Percentiles rank a stretch among this genome's conserved stretches.
Evolutionary conservation across 2,797 vertebrate species (phyloP).

Genomic region (Amniataba percoides): DNA sequence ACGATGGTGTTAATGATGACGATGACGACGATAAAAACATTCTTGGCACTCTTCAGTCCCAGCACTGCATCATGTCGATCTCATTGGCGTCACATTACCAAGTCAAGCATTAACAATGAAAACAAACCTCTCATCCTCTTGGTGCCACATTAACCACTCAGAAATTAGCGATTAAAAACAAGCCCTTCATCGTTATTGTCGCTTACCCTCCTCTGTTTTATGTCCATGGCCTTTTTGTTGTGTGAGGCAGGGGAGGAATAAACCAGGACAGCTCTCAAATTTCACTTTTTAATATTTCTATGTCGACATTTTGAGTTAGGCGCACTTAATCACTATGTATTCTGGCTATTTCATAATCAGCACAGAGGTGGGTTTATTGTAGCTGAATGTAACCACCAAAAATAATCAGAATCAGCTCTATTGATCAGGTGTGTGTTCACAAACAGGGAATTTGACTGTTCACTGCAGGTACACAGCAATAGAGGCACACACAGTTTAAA

Average conservation of each 20-base stretch:
- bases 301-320: too few relatives aligned
- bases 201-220: not conserved
- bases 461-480: too few relatives aligned
- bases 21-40: conserved; percentile 46
- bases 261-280: too few relatives aligned
- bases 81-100: conserved; percentile 32
- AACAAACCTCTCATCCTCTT: conserved; percentile 22
- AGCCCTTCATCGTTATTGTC: not conserved
- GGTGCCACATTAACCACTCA: not conserved
- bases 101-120: conserved; percentile 22
- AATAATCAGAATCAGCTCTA: too few relatives aligned
- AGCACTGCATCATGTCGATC: conserved; percentile 53
- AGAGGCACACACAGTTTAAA: too few relatives aligned
- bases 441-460: too few relatives aligned
- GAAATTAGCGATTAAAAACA: conserved; percentile 1
- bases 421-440: too few relatives aligned
- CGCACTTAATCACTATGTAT: too few relatives aligned
- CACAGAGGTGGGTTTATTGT: too few relatives aligned
- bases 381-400: too few relatives aligned
- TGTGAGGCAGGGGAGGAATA: not conserved
- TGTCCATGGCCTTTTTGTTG: not conserved
- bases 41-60: conserved; percentile 41
- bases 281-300: too few relatives aligned
- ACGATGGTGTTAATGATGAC: conserved; percentile 28
- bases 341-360: too few relatives aligned